Evolutionary conservation across 2,797 vertebrate genomes (phyloP).

Genomic region (Meriones psammophilus): DNA sequence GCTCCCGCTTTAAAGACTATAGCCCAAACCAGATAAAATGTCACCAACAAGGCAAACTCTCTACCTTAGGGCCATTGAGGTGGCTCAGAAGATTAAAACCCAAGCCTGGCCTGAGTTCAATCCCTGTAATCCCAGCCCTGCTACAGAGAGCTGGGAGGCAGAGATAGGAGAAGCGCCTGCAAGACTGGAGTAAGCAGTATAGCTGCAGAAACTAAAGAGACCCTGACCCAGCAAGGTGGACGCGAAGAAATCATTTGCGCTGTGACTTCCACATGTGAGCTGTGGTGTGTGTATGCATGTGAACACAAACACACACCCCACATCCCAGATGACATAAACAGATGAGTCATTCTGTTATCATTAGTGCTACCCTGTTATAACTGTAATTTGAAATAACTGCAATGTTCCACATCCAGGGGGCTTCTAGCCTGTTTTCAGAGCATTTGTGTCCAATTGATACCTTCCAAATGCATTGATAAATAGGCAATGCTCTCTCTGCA

Average conservation of each 20-base stretch:
- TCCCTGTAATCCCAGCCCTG: neutral
- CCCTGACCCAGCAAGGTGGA: neutral
- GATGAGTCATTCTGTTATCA: neutral
- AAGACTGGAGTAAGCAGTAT: neutral
- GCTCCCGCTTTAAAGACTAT: neutral
- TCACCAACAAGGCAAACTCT: neutral
- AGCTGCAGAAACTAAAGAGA: neutral
- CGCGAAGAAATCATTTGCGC: neutral
- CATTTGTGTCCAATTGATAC: neutral
- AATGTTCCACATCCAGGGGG: neutral
- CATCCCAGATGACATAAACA: neutral
- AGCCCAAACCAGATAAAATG: neutral
- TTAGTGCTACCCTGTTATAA: neutral
- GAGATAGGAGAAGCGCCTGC: neutral
- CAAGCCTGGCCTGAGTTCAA: neutral
- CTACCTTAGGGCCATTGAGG: neutral
- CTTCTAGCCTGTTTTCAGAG: neutral
- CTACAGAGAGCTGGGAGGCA: too few relatives aligned
- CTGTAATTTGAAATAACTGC: neutral
- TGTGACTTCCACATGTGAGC: neutral
- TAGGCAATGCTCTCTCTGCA: neutral
- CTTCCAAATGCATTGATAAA: neutral
- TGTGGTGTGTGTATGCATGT: neutral
- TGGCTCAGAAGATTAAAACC: neutral
- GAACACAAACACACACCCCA: neutral